Percentiles rank a stretch among this genome's conserved stretches.
Conservation (phyloP, 2,113 vertebrate genomes). For the Nycticorax nycticorax region DNA sequence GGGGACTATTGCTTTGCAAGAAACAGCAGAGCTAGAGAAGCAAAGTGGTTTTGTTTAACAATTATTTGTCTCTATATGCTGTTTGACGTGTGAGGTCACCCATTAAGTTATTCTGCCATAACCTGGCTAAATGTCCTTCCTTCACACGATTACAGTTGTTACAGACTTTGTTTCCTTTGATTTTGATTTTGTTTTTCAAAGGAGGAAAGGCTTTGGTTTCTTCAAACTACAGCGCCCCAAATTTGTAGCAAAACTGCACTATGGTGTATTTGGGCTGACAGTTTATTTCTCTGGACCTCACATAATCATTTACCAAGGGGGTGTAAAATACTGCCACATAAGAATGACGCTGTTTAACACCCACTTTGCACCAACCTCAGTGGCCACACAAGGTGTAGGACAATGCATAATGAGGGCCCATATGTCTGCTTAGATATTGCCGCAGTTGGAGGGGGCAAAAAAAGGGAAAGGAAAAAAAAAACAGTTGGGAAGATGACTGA, state of each 20-base stretch:
- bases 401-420: background rate
- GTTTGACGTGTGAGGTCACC: background rate
- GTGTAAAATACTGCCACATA: background rate
- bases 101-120: background rate
- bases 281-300: background rate
- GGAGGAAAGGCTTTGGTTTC: background rate
- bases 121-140: background rate
- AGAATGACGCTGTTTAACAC: background rate
- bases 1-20: background rate
- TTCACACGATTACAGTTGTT: fast-evolving
- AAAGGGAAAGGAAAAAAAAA: background rate
- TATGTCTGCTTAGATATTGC: background rate
- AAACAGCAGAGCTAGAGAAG: background rate
- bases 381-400: slow-evolving; percentile 34
- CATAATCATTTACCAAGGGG: slow-evolving; percentile 1
- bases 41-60: background rate
- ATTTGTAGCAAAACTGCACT: background rate
- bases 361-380: background rate
- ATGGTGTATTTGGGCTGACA: background rate
- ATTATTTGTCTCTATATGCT: background rate
- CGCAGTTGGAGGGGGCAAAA: background rate
- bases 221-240: background rate
- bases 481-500: background rate
- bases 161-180: background rate
- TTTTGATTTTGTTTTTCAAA: background rate